Evolutionary conservation across 2,113 vertebrate species (phyloP).

Genomic region (Ictidomys tridecemlineatus): DNA sequence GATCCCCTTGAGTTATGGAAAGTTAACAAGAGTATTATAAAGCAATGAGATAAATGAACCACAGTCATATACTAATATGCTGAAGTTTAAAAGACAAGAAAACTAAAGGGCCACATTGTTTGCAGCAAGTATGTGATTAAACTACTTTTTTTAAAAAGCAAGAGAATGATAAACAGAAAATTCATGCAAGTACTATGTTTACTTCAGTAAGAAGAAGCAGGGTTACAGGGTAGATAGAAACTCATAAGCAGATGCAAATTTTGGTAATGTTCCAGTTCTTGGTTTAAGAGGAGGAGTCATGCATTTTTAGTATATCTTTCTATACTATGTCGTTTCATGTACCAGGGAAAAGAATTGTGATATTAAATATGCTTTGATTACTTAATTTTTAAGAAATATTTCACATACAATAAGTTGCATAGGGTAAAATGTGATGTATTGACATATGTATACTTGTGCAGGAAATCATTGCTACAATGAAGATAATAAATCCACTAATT

Average conservation of each 20-base stretch:
- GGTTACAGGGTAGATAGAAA: neutral
- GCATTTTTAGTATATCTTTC: neutral
- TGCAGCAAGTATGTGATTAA: neutral
- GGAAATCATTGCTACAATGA: neutral
- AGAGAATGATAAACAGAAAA: constrained; percentile 6
- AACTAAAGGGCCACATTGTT: neutral
- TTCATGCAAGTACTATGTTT: neutral
- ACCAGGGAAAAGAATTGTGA: no score
- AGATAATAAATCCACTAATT: neutral
- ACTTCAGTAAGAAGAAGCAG: neutral
- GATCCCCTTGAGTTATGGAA: neutral
- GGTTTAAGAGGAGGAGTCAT: neutral
- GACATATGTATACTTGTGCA: neutral
- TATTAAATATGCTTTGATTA: neutral
- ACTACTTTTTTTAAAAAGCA: neutral
- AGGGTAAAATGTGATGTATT: neutral
- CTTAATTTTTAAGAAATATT: neutral
- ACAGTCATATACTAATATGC: neutral
- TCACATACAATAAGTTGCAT: neutral
- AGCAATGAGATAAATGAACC: neutral
- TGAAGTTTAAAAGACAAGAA: constrained; percentile 2
- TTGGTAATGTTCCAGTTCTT: neutral
- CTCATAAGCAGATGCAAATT: neutral
- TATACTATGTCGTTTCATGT: neutral
- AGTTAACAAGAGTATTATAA: neutral